A percentile compares a stretch with the other conserved stretches of the same genome.
phyloP scores from a whole-genome alignment of 2,113 vertebrate genomes.

The Clupea harengus region DNA sequence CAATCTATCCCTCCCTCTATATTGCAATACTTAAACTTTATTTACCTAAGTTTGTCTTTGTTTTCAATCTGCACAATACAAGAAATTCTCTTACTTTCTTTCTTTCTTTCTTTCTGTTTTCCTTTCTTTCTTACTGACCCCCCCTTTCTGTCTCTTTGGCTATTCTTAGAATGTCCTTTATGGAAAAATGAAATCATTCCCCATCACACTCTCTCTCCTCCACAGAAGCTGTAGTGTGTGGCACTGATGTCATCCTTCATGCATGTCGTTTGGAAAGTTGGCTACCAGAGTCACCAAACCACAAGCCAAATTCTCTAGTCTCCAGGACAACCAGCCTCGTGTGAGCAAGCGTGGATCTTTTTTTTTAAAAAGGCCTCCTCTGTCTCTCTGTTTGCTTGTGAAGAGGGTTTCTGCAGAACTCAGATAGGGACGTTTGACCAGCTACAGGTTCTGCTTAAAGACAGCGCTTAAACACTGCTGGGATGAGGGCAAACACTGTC shows the following conservation, averaged over 20 bases:
- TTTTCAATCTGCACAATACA: neutral
- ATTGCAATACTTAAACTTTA: neutral
- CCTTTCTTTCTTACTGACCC: neutral
- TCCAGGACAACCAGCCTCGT: constrained; percentile 8
- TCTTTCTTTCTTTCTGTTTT: neutral
- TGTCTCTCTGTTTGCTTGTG: neutral
- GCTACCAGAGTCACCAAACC: constrained; percentile 54
- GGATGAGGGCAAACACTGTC: neutral
- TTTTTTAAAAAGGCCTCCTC: neutral
- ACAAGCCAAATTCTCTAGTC: constrained; percentile 34
- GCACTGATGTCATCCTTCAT: constrained; percentile 58
- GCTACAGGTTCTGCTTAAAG: neutral
- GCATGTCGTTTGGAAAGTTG: constrained; percentile 58
- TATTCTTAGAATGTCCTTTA: constrained; percentile 61
- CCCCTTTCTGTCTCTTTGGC: constrained; percentile 5
- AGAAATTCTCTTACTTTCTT: no score
- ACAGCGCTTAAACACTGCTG: neutral
- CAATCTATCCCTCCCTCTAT: neutral
- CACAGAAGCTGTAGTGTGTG: constrained; percentile 35
- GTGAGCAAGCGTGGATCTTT: neutral
- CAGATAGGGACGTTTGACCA: neutral
- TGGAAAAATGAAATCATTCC: constrained; percentile 62
- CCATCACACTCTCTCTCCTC: neutral
- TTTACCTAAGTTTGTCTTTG: neutral
- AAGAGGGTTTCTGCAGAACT: neutral